Conservation (phyloP, 2,888 invertebrate species). For the Lathronympha strigana region DNA sequence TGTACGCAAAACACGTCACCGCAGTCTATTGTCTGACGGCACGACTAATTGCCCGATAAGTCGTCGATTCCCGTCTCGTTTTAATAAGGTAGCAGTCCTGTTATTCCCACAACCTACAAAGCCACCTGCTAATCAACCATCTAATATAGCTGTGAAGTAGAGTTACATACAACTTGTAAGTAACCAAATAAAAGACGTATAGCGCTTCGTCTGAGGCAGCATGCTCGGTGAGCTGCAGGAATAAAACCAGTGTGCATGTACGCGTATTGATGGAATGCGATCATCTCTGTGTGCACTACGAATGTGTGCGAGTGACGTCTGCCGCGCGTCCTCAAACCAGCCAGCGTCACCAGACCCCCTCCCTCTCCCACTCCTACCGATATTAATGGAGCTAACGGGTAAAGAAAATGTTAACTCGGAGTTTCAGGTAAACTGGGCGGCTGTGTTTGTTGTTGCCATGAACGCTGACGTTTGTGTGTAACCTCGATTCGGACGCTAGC, state of each 20-base stretch:
- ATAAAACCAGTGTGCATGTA: conserved; percentile 63
- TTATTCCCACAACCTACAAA: neutral
- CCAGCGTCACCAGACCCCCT: conserved; percentile 60
- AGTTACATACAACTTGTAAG: neutral
- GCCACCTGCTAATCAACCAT: no score
- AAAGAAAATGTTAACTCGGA: conserved; percentile 61
- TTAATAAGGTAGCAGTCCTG: conserved; percentile 79
- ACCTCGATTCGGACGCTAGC: conserved; percentile 80
- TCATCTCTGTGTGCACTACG: conserved; percentile 59
- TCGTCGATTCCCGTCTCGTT: conserved; percentile 84
- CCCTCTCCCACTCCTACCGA: conserved; percentile 55
- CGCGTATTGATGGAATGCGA: conserved; percentile 81
- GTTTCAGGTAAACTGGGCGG: conserved; percentile 60
- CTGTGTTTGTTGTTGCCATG: conserved; percentile 78
- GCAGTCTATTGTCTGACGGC: conserved; percentile 71
- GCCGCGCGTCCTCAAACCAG: conserved; percentile 65
- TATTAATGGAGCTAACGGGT: conserved; percentile 53
- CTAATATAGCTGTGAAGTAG: neutral
- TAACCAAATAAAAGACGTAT: neutral
- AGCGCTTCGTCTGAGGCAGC: neutral
- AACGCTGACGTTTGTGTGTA: conserved; percentile 76
- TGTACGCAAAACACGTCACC: conserved; percentile 66
- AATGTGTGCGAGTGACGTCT: conserved; percentile 80
- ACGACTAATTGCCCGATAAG: conserved; percentile 84
- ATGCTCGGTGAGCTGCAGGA: neutral